These are phyloP conservation scores for Antrozous pallidus DNA, from an alignment of 2,797 vertebrate genomes.

Conservation along the genomic window DNA sequence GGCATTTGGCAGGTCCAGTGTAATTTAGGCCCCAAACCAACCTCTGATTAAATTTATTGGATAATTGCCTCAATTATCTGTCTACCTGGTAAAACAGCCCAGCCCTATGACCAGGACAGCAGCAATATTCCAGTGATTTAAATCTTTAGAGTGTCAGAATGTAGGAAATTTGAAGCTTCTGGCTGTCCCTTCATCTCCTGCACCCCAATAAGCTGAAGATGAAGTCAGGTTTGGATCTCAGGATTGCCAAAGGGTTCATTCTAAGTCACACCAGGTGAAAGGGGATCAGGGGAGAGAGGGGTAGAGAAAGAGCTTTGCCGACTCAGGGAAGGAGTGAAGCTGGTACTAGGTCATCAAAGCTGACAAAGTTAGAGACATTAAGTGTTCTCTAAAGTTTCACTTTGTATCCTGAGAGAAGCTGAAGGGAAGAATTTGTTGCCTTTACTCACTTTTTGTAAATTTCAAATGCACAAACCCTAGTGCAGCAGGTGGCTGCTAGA, in stretches of 20 bases:
- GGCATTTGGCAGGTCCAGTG: neutral
- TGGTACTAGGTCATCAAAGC: neutral
- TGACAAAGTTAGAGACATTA: neutral
- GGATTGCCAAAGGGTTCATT: neutral
- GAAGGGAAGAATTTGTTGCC: neutral
- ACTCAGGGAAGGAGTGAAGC: neutral
- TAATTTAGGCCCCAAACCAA: constrained; percentile 62
- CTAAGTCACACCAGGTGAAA: neutral
- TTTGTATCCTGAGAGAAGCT: neutral
- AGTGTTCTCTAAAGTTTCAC: neutral
- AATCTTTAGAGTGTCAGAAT: constrained; percentile 28
- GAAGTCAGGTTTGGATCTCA: constrained; percentile 33
- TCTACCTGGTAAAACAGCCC: constrained; percentile 55
- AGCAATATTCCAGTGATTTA: neutral
- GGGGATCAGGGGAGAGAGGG: neutral
- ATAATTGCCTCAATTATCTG: constrained; percentile 64
- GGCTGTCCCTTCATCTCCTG: neutral
- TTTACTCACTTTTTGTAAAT: neutral
- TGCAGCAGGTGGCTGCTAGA: neutral
- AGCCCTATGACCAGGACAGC: neutral
- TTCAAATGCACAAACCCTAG: neutral
- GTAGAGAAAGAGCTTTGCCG: neutral
- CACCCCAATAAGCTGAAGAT: constrained; percentile 21
- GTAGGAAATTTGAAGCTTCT: constrained; percentile 40
- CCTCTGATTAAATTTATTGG: constrained; percentile 51